Evolutionary conservation across 2,888 invertebrate species (phyloP).

Genomic region (Noctua janthina): DNA sequence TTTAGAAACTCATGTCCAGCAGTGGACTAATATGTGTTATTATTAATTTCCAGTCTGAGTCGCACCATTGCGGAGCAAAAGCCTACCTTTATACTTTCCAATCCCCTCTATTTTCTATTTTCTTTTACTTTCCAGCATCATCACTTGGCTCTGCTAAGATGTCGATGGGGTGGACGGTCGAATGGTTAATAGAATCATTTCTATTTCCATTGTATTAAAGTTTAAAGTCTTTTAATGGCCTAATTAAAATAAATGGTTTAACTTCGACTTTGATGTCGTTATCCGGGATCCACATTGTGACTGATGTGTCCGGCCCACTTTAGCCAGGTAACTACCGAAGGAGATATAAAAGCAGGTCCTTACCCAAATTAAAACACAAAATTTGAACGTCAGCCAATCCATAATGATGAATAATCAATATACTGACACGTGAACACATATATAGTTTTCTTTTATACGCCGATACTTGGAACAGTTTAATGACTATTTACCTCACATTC

Average conservation of each 20-base stretch:
- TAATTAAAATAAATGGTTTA: neutral
- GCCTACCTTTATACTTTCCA: neutral
- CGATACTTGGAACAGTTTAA: conserved; percentile 36
- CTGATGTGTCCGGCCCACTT: neutral
- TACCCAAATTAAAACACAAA: conserved; percentile 54
- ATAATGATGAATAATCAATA: conserved; percentile 39
- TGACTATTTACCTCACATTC: conserved; percentile 45
- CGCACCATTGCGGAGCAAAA: neutral
- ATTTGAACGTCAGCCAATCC: conserved; percentile 45
- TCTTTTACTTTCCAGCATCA: too few relatives aligned
- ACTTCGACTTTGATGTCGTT: neutral
- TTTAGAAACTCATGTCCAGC: too few relatives aligned
- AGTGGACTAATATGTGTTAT: neutral
- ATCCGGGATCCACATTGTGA: neutral
- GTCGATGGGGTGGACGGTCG: neutral
- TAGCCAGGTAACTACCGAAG: neutral
- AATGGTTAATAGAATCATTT: neutral
- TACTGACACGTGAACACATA: conserved; percentile 38
- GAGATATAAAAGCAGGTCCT: conserved; percentile 30
- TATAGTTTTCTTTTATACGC: conserved; percentile 56
- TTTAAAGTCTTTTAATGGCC: neutral
- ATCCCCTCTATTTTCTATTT: neutral
- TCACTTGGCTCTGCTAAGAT: neutral
- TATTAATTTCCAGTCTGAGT: neutral
- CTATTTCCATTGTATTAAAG: neutral